Base-by-base conservation (phyloP, 2,888 invertebrate genomes). In the Drosophila anomelani region DNA sequence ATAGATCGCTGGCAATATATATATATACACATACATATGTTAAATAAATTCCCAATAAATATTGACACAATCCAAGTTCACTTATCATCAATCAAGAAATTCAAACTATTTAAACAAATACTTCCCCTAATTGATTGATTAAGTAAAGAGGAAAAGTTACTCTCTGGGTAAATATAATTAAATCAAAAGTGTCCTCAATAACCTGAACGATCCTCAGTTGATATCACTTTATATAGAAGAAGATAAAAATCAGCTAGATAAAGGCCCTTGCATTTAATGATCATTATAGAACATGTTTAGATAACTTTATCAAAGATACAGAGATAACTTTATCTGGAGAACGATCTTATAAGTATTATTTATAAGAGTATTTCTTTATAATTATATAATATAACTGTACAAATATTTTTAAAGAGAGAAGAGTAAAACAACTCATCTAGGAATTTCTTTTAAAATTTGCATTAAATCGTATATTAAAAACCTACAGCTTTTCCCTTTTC, bases 61-160 rank as follows among this genome's bases (percentile, higher is more conserved):
- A 63, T 64, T 64, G 49, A 20, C 39, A 26, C 41, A 29, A n/a
- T 17, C n/a, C 66, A 54, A 67, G 67, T 66, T 54, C 53, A 46
- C 17, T 62, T 63, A 62, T 36, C 63, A 62, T 15, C 49, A 34
- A 67, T 54, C 67, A 41, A 55, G 36, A 12, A 36, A 47, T 47
- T 29, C 46, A 23, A 68, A 68, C 47, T 36, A 68, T 13, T 56
- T 49, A 9, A 15, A 29, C 69, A 68, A 68, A 68, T 69, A 68
- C 68, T 12, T 17, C 15, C 29, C 13, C 47, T 41, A 68, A 68
- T 47, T 55, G 54, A 66, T 54, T 67, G 68, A 67, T 67, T 68
- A 55, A 41, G 69, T 41, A 12, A 20, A 36, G 67, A 6, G 34
- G 20, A 20, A 20, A 20, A 20, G 20, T 4, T 12, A 4, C 46